These are phyloP conservation scores for Pluvialis apricaria DNA, from an alignment of 2,113 vertebrate genomes.

Conservation along the genomic window DNA sequence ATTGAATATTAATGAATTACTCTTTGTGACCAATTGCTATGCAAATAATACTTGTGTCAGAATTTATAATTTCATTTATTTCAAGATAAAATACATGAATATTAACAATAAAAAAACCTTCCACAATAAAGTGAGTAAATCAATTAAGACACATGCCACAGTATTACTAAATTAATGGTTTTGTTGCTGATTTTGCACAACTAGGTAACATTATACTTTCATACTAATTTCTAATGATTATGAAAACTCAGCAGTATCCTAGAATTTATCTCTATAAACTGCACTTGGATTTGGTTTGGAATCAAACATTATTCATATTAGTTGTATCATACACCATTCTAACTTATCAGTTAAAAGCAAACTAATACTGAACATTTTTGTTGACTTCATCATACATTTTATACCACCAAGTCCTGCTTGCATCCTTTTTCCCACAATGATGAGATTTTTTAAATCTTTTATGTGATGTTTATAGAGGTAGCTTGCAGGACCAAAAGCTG, in stretches of 20 bases:
- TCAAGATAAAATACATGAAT: constrained; percentile 37
- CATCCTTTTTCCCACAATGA: background rate
- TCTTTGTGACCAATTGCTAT: constrained; percentile 75
- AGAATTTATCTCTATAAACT: background rate
- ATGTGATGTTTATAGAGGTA: background rate
- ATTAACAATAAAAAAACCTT: background rate
- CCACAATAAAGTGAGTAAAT: constrained; percentile 29
- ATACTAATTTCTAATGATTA: background rate
- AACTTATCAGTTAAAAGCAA: background rate
- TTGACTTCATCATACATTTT: background rate
- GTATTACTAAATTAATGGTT: background rate
- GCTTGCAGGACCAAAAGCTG: background rate
- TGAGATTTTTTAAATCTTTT: background rate
- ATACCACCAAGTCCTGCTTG: background rate
- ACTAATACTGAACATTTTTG: background rate
- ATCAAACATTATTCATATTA: background rate
- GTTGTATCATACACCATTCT: background rate
- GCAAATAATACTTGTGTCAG: constrained; percentile 66
- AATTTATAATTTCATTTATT: constrained; percentile 74
- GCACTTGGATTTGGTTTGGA: background rate
- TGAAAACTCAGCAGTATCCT: background rate
- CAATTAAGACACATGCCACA: background rate
- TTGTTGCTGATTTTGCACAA: background rate
- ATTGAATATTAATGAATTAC: constrained; percentile 80
- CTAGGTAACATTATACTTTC: background rate